Evolutionary conservation across 2,888 invertebrate species (phyloP).

Genomic region (Ectemnius cavifrons): DNA sequence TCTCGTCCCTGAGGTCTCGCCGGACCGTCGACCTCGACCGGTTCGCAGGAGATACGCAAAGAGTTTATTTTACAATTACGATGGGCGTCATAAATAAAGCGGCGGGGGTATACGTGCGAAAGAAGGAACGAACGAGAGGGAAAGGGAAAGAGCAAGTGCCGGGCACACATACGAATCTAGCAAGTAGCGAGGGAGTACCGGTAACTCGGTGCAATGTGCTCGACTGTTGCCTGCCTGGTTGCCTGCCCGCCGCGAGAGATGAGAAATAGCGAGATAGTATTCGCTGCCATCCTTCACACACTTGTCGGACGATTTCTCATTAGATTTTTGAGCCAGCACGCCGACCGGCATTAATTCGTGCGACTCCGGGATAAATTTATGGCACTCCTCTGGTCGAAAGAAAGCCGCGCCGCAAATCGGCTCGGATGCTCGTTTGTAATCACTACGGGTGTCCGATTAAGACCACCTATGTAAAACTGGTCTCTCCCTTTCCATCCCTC

Average conservation of each 20-base stretch:
- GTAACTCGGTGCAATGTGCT: too few relatives aligned
- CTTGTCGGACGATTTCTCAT: slow-evolving; percentile 61
- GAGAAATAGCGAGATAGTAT: slow-evolving; percentile 48
- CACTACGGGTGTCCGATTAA: slow-evolving; percentile 58
- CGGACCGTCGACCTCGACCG: slow-evolving; percentile 47
- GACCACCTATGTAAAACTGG: slow-evolving; percentile 34
- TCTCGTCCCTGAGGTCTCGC: slow-evolving; percentile 28
- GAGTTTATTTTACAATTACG: slow-evolving; percentile 63
- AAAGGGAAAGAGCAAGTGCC: too few relatives aligned
- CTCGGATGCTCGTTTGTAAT: slow-evolving; percentile 54
- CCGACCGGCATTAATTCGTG: slow-evolving; percentile 56
- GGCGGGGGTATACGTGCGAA: slow-evolving; percentile 32
- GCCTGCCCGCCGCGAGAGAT: slow-evolving; percentile 15
- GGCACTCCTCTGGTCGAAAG: slow-evolving; percentile 50
- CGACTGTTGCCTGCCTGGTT: too few relatives aligned
- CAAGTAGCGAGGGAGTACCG: too few relatives aligned
- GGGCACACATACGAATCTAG: slow-evolving; percentile 3
- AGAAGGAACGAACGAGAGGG: too few relatives aligned
- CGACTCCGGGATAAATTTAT: slow-evolving; percentile 54
- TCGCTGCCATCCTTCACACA: slow-evolving; percentile 51
- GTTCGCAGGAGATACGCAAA: slow-evolving; percentile 38
- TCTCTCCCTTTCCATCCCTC: too few relatives aligned
- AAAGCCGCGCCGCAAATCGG: slow-evolving; percentile 47
- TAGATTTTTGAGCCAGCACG: slow-evolving; percentile 57
- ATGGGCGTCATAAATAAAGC: slow-evolving; percentile 61